Evolutionary conservation across 2,797 vertebrate genomes (phyloP), one percentile per base, ranked within the genome.

Genomic region (Cephalopachus bancanus): DNA sequence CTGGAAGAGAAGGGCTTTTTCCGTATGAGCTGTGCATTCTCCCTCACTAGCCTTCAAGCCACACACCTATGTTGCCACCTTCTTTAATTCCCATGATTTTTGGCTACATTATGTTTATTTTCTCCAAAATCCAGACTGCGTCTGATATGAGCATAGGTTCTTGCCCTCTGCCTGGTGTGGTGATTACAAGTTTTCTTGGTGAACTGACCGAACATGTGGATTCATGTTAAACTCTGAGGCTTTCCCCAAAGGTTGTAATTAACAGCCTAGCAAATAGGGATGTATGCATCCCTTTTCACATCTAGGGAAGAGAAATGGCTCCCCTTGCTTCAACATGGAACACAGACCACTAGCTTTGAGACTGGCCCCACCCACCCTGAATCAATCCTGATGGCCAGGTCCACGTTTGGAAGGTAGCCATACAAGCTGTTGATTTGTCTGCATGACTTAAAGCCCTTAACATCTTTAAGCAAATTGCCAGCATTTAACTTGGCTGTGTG

Each of bases 401-500:
- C 26, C 49, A 79, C 64, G 22, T 49, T 3, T 17, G 10, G 55
- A 80, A 22, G 20, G 7, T 8, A 75, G 15, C 7, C 24, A 9
- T 80, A 20, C 76, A 69, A 1, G 20, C 7, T 71, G 26, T 65
- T 19, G 67, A 74, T 71, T 72, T 83, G 19, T 89, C 92, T 30
- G 69, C 9, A 51, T 24, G 49, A 74, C 15, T 88, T 55, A 74
- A 92, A 93, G 59, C 44, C 3, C 37, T 85, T 86, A 65, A 74
- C 19, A 57, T 65, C 37, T 71, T 72, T 44, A 94, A 51, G 8
- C 11, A 89, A 81, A 79, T 0, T 37, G 53, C n/a, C 28, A 90
- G 67, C 83, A 80, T 85, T 62, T 81, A 62, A 55, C 49, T 91
- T 89, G 55, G 37, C 28, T 92, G 79, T 79, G 30, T 86, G 62